These are phyloP conservation scores for Pocillopora verrucosa DNA, from an alignment of 64 coral and sea anemone genomes.

Conservation along the genomic window DNA sequence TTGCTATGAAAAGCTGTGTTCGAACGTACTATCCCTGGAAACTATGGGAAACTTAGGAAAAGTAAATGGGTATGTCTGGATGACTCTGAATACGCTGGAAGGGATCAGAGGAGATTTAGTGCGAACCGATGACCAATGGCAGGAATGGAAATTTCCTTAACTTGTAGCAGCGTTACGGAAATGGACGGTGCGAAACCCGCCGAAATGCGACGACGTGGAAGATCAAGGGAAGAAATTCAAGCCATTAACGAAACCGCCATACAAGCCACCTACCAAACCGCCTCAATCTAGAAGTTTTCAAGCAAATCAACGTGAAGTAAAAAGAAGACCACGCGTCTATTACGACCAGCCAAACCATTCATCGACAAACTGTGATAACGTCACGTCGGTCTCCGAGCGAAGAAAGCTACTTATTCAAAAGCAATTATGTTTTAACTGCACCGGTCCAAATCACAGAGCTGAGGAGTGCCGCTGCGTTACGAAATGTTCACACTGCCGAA, in stretches of 20 bases:
- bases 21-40: constrained; percentile 36
- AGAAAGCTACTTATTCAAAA: constrained; percentile 27
- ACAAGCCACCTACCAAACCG: not conserved
- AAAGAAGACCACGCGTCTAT: constrained; percentile 30
- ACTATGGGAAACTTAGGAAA: constrained; percentile 47
- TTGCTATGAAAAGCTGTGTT: no score
- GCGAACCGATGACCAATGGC: constrained; percentile 47
- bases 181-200: constrained; percentile 54
- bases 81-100: constrained; percentile 47
- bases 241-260: not conserved
- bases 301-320: constrained; percentile 2
- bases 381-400: not conserved
- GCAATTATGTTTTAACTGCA: constrained; percentile 50
- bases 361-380: constrained; percentile 5
- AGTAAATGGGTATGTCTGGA: constrained; percentile 16
- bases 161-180: constrained; percentile 50
- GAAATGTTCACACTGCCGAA: no score
- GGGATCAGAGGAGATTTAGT: constrained; percentile 56
- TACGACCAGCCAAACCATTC: not conserved
- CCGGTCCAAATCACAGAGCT: no score
- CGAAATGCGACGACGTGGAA: not conserved
- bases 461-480: no score
- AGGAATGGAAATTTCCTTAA: constrained; percentile 48
- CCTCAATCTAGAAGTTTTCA: constrained; percentile 20
- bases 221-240: not conserved